A percentile compares a stretch with the other conserved stretches of the same genome.
These are phyloP conservation scores for Argyrosomus japonicus DNA, from an alignment of 2,113 vertebrate species.

Conservation along the genomic window DNA sequence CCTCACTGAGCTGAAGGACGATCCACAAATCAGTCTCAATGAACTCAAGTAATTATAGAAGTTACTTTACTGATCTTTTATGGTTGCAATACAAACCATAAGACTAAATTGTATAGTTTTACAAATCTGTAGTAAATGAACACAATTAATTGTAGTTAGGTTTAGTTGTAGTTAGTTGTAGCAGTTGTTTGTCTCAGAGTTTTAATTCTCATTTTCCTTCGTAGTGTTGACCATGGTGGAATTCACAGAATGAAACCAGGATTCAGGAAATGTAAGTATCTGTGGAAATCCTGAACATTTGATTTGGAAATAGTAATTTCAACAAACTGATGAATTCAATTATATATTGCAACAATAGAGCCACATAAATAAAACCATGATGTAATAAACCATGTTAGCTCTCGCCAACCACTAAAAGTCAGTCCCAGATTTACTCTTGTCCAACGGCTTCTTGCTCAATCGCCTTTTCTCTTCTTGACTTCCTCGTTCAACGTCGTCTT, in stretches of 20 bases:
- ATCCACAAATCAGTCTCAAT: constrained; percentile 15
- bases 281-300: background rate
- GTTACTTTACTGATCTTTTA: too few relatives aligned
- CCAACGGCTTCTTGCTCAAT: too few relatives aligned
- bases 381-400: too few relatives aligned
- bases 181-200: background rate
- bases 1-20: fast-evolving
- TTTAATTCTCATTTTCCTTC: background rate
- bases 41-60: constrained; percentile 34
- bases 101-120: background rate
- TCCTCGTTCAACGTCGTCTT: too few relatives aligned
- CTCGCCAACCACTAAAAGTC: too few relatives aligned
- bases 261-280: constrained; percentile 74
- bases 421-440: too few relatives aligned
- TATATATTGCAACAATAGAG: too few relatives aligned
- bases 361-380: too few relatives aligned
- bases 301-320: too few relatives aligned
- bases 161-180: background rate
- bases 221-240: constrained; percentile 55
- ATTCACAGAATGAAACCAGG: constrained; percentile 51
- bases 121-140: background rate
- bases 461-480: too few relatives aligned
- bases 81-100: background rate
- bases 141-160: background rate
- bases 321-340: background rate